These are phyloP conservation scores for Conistra vaccinii DNA, from an alignment of 2,888 invertebrate genomes.

Conservation along the genomic window DNA sequence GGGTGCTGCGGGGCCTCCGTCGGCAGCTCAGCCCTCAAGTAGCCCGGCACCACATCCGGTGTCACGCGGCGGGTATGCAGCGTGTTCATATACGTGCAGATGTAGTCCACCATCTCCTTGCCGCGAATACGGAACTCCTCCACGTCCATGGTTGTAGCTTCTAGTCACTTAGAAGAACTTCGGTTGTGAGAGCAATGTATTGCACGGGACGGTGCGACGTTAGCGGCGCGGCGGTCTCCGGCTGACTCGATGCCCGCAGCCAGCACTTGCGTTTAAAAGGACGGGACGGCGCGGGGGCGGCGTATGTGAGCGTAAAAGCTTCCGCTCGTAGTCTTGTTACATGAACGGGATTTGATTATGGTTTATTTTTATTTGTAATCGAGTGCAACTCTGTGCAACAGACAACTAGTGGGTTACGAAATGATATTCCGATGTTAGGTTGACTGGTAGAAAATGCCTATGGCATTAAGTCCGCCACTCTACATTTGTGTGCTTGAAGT, in stretches of 20 bases:
- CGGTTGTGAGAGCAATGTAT: constrained; percentile 44
- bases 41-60: constrained; percentile 97
- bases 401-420: no score
- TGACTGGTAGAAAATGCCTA: no score
- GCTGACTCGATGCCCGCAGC: constrained; percentile 83
- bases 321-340: constrained; percentile 70
- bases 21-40: constrained; percentile 95
- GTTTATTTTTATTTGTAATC: no score
- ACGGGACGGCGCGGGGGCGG: constrained; percentile 74
- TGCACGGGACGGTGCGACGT: constrained; percentile 77
- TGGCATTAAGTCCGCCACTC: no score
- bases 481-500: no score
- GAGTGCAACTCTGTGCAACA: no score
- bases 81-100: constrained; percentile 96
- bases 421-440: no score
- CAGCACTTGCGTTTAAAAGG: constrained; percentile 80
- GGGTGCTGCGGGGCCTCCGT: constrained; percentile 95
- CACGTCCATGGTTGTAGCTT: constrained; percentile 93
- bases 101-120: constrained; percentile 98
- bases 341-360: no score
- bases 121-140: constrained; percentile 96
- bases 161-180: constrained; percentile 55
- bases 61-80: constrained; percentile 95
- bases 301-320: constrained; percentile 77
- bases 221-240: constrained; percentile 85